A percentile compares a stretch with the other conserved stretches of the same genome.
Conservation (phyloP, 2,113 vertebrate species). For the Carassius carassius region DNA sequence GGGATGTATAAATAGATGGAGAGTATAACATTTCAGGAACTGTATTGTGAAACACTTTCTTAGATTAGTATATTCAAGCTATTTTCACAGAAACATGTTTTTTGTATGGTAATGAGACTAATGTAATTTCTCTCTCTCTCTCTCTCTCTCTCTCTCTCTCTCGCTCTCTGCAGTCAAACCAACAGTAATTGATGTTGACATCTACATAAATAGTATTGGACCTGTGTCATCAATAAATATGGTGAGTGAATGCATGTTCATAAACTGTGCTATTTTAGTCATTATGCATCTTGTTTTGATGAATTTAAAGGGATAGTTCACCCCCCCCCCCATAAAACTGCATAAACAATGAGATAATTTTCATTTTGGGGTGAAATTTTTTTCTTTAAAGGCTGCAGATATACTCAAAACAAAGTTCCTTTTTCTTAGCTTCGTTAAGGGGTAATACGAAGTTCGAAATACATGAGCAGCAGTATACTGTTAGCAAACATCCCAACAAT, state of each 20-base stretch:
- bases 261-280: not conserved
- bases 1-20: not conserved
- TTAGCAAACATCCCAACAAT: no score
- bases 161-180: constrained; percentile 82
- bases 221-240: constrained; percentile 97
- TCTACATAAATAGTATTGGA: constrained; percentile 96
- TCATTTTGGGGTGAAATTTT: not conserved
- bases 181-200: constrained; percentile 92
- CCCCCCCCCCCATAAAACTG: no score
- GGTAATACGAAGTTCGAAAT: no score
- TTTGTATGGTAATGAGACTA: not conserved
- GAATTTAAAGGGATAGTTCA: not conserved
- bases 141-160: not conserved
- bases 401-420: no score
- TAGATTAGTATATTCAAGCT: no score
- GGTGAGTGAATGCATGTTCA: constrained; percentile 78
- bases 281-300: not conserved
- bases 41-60: not conserved
- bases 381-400: not conserved
- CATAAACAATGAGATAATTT: not conserved
- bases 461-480: no score
- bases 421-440: no score
- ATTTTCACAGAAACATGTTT: not conserved
- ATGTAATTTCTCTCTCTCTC: not conserved
- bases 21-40: not conserved